Evolutionary conservation across 2,888 invertebrate species (phyloP).

Genomic region (Aphelenchoides bicaudatus): DNA sequence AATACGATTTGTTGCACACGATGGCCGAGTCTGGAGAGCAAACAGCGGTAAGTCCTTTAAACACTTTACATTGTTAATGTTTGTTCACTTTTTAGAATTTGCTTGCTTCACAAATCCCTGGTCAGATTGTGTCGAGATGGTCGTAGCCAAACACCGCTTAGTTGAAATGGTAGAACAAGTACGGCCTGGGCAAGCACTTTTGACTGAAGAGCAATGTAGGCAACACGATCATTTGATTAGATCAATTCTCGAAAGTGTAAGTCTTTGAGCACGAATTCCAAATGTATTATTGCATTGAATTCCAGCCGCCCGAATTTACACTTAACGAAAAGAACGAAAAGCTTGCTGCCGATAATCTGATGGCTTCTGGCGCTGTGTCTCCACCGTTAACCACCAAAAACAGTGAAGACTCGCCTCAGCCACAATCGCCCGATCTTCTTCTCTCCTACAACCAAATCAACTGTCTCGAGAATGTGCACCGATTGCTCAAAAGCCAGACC

Average conservation of each 20-base stretch:
- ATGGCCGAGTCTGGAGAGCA: slow-evolving; percentile 65
- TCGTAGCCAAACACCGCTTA: slow-evolving; percentile 70
- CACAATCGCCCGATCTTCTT: slow-evolving; percentile 15
- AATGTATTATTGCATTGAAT: slow-evolving; percentile 3
- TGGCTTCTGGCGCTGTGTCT: neutral
- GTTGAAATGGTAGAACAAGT: slow-evolving; percentile 4
- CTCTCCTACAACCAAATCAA: slow-evolving; percentile 46
- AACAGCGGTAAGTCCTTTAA: too few species aligned
- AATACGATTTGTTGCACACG: slow-evolving; percentile 53
- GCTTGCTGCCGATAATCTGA: neutral
- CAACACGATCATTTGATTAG: slow-evolving; percentile 5
- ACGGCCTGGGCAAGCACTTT: neutral
- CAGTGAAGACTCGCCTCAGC: slow-evolving; percentile 5
- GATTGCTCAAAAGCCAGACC: slow-evolving; percentile 53
- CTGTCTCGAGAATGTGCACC: slow-evolving; percentile 59
- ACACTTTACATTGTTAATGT: too few species aligned
- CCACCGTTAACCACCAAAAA: slow-evolving; percentile 17
- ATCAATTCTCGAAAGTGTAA: slow-evolving; percentile 11
- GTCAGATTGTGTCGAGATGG: slow-evolving; percentile 82
- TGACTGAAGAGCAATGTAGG: neutral
- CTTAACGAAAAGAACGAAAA: neutral
- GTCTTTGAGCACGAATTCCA: neutral
- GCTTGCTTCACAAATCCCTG: slow-evolving; percentile 80
- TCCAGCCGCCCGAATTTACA: neutral
- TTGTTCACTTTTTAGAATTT: too few species aligned